Evolutionary conservation across 2,888 invertebrate genomes (phyloP).

Genomic region (Latrodectus elegans): DNA sequence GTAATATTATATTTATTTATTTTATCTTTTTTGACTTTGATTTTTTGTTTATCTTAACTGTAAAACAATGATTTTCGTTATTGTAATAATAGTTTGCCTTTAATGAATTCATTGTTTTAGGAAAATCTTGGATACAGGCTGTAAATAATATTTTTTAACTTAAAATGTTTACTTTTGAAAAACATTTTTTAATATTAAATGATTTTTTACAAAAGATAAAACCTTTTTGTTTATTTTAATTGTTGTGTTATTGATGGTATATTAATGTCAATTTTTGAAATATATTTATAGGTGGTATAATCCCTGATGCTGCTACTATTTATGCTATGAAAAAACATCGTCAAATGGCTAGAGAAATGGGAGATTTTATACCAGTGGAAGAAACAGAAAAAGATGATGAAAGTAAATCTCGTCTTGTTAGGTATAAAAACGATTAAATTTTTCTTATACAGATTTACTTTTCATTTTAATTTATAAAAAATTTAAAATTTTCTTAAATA

Average conservation of each 20-base stretch:
- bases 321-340: constrained; percentile 96
- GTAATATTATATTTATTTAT: constrained; percentile 74
- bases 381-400: constrained; percentile 74
- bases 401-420: constrained; percentile 80
- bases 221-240: too few relatives aligned
- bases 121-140: too few relatives aligned
- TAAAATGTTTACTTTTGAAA: too few relatives aligned
- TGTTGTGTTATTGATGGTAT: background rate
- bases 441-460: background rate
- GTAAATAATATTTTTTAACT: too few relatives aligned
- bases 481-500: background rate
- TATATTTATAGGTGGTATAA: constrained; percentile 81
- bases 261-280: too few relatives aligned
- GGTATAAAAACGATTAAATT: constrained; percentile 74
- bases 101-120: too few relatives aligned
- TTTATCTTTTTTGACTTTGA: too few relatives aligned
- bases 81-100: too few relatives aligned
- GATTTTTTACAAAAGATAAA: too few relatives aligned
- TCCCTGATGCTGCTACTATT: constrained; percentile 98
- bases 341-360: constrained; percentile 87
- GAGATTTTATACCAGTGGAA: constrained; percentile 79
- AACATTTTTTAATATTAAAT: too few relatives aligned
- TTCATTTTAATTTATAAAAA: background rate
- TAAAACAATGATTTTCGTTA: too few relatives aligned
- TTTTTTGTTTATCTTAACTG: too few relatives aligned